Percentiles rank a stretch among this genome's conserved stretches.
These are phyloP conservation scores for Lamprotornis superbus DNA, from an alignment of 2,113 vertebrate species.

Conservation along the genomic window DNA sequence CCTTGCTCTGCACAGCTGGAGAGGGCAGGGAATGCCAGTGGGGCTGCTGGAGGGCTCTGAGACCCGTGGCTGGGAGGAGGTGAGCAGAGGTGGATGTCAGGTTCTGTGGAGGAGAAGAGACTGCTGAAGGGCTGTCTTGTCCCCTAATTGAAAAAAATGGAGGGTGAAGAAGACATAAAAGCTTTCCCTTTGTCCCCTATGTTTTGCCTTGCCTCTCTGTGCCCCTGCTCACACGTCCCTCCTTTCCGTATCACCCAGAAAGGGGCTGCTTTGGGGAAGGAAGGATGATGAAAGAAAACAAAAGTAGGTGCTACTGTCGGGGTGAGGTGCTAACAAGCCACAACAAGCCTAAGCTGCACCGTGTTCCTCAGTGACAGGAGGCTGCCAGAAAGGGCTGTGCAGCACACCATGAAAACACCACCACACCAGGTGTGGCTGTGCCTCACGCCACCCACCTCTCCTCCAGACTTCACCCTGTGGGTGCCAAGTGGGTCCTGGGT, in stretches of 20 bases:
- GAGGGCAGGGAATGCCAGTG: not conserved
- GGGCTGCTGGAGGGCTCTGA: not conserved
- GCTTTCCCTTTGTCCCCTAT: not conserved
- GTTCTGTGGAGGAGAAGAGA: not conserved
- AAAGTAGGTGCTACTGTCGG: not conserved
- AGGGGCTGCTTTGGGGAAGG: not conserved
- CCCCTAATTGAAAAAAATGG: not conserved
- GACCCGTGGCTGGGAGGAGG: not conserved
- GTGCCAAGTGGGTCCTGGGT: not conserved
- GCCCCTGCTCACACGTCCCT: not conserved
- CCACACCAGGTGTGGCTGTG: accelerated
- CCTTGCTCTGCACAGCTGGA: not conserved
- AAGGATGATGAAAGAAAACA: not conserved
- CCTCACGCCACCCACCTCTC: not conserved
- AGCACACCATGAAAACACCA: not conserved
- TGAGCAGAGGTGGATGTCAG: not conserved
- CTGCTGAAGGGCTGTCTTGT: not conserved
- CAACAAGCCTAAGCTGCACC: not conserved
- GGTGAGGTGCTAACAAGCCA: not conserved
- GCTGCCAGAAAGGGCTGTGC: not conserved
- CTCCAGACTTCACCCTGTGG: not conserved
- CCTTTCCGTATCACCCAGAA: not conserved
- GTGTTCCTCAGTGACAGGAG: not conserved
- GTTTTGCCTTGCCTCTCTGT: not conserved
- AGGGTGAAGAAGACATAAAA: not conserved